phyloP scores from a whole-genome alignment of 1,140 invertebrate species.

The Tetragonula clypearis region DNA sequence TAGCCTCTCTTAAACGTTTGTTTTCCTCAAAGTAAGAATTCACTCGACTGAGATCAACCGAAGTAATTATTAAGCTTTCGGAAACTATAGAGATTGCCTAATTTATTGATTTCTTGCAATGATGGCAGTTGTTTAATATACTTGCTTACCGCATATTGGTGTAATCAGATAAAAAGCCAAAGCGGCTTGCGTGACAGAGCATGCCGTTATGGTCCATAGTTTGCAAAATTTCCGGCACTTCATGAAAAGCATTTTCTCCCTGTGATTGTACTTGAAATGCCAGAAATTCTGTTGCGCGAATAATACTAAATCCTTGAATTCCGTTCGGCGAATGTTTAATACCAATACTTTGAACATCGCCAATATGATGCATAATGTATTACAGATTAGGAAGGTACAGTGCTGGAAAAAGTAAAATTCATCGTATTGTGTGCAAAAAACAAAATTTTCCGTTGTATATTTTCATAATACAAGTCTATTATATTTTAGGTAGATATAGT shows the following conservation, averaged over 20 bases:
- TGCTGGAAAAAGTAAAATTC: constrained; percentile 29
- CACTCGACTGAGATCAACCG: too few relatives aligned
- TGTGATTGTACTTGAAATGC: constrained; percentile 41
- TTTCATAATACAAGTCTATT: not conserved
- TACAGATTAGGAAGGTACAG: constrained; percentile 29
- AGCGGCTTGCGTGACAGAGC: constrained; percentile 20
- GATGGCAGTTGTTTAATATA: not conserved
- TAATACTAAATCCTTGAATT: constrained; percentile 39
- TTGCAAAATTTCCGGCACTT: constrained; percentile 36
- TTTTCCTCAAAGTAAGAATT: too few relatives aligned
- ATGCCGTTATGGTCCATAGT: constrained; percentile 36
- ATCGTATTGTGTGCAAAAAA: not conserved
- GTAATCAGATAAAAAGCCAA: not conserved
- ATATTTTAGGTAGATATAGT: not conserved
- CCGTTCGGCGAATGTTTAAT: not conserved
- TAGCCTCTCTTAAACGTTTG: too few relatives aligned
- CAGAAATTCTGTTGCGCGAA: constrained; percentile 57
- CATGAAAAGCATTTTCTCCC: constrained; percentile 31
- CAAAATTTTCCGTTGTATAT: not conserved
- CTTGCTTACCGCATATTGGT: not conserved
- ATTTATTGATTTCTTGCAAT: not conserved
- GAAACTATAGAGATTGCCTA: not conserved
- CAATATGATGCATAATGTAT: constrained; percentile 37
- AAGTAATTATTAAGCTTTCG: too few relatives aligned
- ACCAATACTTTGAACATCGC: constrained; percentile 44